phyloP scores from a whole-genome alignment of 2,888 invertebrate species.

The Apotomis betuletana region DNA sequence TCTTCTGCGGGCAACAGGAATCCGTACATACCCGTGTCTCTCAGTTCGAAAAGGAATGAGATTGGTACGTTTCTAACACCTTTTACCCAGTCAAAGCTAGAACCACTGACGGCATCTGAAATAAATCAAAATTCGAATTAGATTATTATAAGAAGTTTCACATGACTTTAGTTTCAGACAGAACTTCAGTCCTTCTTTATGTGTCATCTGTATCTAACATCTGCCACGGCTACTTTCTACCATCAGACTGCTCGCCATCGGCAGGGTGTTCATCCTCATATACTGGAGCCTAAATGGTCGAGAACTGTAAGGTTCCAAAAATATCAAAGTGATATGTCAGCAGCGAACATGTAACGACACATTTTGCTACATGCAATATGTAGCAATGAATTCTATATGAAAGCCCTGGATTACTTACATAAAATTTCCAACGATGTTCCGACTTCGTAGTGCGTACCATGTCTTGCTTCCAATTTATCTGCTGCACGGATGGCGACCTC shows the following conservation, averaged over 20 bases:
- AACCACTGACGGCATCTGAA: slow-evolving; percentile 71
- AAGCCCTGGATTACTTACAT: slow-evolving; percentile 56
- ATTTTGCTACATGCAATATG: too few species aligned
- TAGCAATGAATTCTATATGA: background rate
- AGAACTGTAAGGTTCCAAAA: too few species aligned
- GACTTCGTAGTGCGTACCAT: slow-evolving; percentile 63
- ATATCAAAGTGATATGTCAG: too few species aligned
- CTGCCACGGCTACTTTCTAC: too few species aligned
- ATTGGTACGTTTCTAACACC: slow-evolving; percentile 79
- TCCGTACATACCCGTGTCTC: slow-evolving; percentile 80
- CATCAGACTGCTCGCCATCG: too few species aligned
- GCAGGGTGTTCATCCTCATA: too few species aligned
- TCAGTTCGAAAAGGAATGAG: slow-evolving; percentile 81
- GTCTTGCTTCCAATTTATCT: slow-evolving; percentile 55
- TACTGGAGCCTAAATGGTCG: too few species aligned
- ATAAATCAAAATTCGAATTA: slow-evolving; percentile 22
- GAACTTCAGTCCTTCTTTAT: too few species aligned
- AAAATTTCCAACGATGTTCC: slow-evolving; percentile 70
- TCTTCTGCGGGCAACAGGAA: slow-evolving; percentile 79
- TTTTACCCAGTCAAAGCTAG: slow-evolving; percentile 83
- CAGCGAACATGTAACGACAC: too few species aligned
- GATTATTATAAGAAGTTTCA: too few species aligned
- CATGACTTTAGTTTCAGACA: too few species aligned
- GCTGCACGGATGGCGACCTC: slow-evolving; percentile 67
- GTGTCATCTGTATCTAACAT: too few species aligned